A percentile compares a stretch with the other conserved stretches of the same genome.
phyloP scores from a whole-genome alignment of 2,888 invertebrate species.

The Heliconius charithonia region DNA sequence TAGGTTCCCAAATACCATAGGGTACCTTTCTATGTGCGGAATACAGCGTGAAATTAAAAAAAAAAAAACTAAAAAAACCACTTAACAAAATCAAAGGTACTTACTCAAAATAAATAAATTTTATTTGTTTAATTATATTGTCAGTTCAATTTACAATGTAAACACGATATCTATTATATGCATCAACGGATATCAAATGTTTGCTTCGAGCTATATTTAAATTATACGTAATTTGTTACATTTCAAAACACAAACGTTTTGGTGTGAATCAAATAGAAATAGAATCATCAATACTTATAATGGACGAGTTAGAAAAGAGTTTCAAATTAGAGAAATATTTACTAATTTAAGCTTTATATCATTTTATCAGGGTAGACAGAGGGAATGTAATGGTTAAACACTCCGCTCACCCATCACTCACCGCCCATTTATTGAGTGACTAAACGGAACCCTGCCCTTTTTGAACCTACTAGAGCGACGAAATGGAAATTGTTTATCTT shows the following conservation, averaged over 20 bases:
- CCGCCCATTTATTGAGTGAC: too few relatives aligned
- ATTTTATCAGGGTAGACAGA: too few relatives aligned
- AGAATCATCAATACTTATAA: background rate
- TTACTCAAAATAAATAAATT: background rate
- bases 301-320: background rate
- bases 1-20: too few relatives aligned
- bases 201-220: constrained; percentile 14
- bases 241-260: constrained; percentile 15
- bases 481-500: too few relatives aligned
- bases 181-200: constrained; percentile 26
- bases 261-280: constrained; percentile 8
- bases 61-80: background rate
- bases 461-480: too few relatives aligned
- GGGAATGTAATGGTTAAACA: too few relatives aligned
- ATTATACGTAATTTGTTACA: constrained; percentile 17
- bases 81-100: background rate
- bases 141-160: constrained; percentile 14
- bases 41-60: background rate
- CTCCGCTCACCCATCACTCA: too few relatives aligned
- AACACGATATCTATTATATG: constrained; percentile 24
- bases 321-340: background rate
- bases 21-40: too few relatives aligned
- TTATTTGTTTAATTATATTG: constrained; percentile 6
- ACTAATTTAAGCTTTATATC: background rate
- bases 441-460: too few relatives aligned